Base-by-base conservation (phyloP, 2,888 invertebrate genomes). In the Scelioninae gen. 2 region DNA sequence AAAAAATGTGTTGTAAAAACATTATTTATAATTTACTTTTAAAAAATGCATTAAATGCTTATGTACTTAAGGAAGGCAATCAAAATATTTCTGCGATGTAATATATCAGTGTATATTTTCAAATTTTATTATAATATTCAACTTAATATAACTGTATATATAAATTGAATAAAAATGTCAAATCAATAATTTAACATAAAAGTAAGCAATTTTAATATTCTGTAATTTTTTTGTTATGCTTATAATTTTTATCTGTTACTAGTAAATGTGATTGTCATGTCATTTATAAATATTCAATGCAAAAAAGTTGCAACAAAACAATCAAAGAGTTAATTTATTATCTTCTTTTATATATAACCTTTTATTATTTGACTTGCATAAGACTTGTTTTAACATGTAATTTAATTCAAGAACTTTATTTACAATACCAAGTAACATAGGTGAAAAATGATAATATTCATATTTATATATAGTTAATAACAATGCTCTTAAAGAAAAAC, bases 391-490 rank as follows among this genome's bases (percentile, higher is more conserved):
- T 53, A 72, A 73, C 53, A 53, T 73, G 37, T 31, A 52, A 73
- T 58, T 76, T 64, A 77, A 73, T 80, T 76, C 78, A 73, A 78
- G 78, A 80, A 74, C 80, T 84, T 83, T 84, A 83, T 84, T 84
- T 84, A 83, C 83, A 84, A 77, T 79, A 76, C 78, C 80, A 79
- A 80, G 79, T 79, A 82, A 81, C 77, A 73, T 78, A 76, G 72
- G 80, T 78, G 79, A 77, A 77, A 80, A 78, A 53, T 71, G 74
- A 69, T 75, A 72, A 77, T 75, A 61, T 76, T 60, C 77, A 70
- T 77, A 75, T 76, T 45, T 45, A 41, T 63, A 7, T 63, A 45
- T 46, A 39, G 4, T 69, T 75, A 53, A 60, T 64, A 64, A 57
- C 60, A 72, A 55, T 48, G 67, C 37, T 13, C 16, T 37, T 35